These are phyloP conservation scores for Hassar affinis DNA, from an alignment of 2,113 vertebrate species.

Conservation along the genomic window DNA sequence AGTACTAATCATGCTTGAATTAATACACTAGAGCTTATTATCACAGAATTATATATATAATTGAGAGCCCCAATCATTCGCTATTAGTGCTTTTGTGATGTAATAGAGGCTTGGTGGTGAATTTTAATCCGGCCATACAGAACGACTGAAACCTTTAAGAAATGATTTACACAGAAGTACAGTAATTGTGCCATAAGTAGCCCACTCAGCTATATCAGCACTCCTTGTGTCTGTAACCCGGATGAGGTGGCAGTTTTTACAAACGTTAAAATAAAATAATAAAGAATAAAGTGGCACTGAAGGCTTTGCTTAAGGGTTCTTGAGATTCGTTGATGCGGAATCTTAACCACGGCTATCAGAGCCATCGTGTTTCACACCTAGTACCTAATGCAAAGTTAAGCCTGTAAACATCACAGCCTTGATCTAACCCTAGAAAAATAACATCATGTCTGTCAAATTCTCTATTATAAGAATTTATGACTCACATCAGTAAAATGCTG, in stretches of 20 bases:
- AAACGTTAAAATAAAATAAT: not conserved
- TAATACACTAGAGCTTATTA: not conserved
- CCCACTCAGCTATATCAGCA: not conserved
- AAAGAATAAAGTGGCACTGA: not conserved
- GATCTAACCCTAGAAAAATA: not conserved
- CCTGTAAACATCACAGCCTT: not conserved
- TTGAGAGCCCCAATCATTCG: not conserved
- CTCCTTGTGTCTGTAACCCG: not conserved
- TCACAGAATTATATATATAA: constrained; percentile 4
- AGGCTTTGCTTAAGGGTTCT: not conserved
- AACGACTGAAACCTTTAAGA: not conserved
- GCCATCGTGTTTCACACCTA: no score
- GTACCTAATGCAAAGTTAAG: not conserved
- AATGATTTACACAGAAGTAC: not conserved
- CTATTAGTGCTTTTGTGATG: not conserved
- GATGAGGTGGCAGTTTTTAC: not conserved
- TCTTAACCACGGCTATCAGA: no score
- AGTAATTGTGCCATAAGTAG: not conserved
- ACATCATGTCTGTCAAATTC: not conserved
- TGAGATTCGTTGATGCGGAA: no score
- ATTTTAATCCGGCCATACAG: not conserved
- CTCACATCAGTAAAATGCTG: no score
- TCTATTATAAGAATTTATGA: no score
- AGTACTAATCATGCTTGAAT: not conserved
- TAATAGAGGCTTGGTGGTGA: not conserved